Base-by-base conservation (phyloP, 2,888 invertebrate genomes). In the Emesis russula region DNA sequence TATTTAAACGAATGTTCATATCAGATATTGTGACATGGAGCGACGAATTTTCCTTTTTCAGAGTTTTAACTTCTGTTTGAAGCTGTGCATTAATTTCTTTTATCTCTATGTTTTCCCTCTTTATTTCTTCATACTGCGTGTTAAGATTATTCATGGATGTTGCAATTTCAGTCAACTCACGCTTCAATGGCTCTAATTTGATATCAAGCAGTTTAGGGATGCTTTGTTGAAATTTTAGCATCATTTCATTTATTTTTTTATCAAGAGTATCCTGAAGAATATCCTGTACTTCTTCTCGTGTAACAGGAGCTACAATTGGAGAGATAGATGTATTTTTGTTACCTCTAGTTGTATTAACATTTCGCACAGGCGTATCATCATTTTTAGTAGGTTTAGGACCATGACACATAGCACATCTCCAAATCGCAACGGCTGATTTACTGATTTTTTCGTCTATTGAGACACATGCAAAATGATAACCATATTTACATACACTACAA, bases 401-500 rank as follows among this genome's bases (percentile, higher is more conserved):
- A 7, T 63, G 63, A 25, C 63, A 63, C 63, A 63, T 25, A 7
- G 63, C 25, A 9, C 63, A 63, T 63, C 11, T 63, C 63, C 31
- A 63, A 63, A 63, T 31, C 5, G 63, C 6, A 25, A 63, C 25
- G 9, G 25, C 25, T 63, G 63, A 63, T 31, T 63, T 63, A 25
- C 63, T 63, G 9, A 11, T 31, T 25, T 63, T 63, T 63, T 63
- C 63, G 11, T 63, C 63, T 6, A 63, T 7, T 9, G 63, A 63
- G 0, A 63, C 63, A 63, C 63, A 31, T 11, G 6, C 2, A 63
- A 63, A 63, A 63, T 63, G 63, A 63, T 63, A 63, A 11, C 63
- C 63, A 25, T 63, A 25, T 18, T 63, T 63, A 63, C 63, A 63
- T 63, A 63, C 25, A 9, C 63, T 63, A 25, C 63, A 63, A 63